Evolutionary conservation across 1,140 invertebrate species (phyloP).

Genomic region (Palaemon carinicauda): DNA sequence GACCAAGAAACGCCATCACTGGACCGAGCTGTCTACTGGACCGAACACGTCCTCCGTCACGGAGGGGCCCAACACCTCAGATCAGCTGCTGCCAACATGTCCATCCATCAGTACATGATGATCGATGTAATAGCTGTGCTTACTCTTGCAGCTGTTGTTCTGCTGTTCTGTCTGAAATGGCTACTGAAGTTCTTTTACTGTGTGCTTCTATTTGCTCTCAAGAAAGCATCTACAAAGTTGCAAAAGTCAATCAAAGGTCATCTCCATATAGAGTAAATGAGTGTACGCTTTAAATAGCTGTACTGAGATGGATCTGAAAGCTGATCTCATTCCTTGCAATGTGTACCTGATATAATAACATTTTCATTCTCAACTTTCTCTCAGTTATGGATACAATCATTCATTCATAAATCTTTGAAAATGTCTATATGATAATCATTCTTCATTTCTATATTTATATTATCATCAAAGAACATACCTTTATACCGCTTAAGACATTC

Average conservation of each 20-base stretch:
- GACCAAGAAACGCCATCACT: conserved; percentile 50
- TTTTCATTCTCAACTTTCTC: too few relatives aligned
- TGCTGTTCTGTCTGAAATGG: conserved; percentile 11
- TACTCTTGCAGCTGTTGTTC: neutral
- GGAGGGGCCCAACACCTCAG: conserved; percentile 67
- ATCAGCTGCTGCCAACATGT: conserved; percentile 60
- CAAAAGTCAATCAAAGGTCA: neutral
- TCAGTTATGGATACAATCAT: too few relatives aligned
- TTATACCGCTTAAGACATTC: too few relatives aligned
- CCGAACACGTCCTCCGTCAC: conserved; percentile 69
- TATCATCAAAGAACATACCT: too few relatives aligned
- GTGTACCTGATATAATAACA: too few relatives aligned
- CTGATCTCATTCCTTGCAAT: too few relatives aligned
- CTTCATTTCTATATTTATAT: too few relatives aligned
- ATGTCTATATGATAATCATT: too few relatives aligned
- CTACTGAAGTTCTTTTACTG: neutral
- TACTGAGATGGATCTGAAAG: too few relatives aligned
- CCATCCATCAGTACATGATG: conserved; percentile 45
- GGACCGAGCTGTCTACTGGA: conserved; percentile 64
- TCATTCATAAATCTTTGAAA: too few relatives aligned
- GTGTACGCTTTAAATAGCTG: too few relatives aligned
- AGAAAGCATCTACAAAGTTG: neutral
- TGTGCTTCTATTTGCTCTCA: neutral
- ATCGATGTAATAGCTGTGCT: conserved; percentile 52
- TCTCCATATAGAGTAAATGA: neutral